Evolutionary conservation across 2,888 invertebrate genomes (phyloP), one percentile per base, ranked within the genome.

Genomic region (Dastarcus helophoroides): DNA sequence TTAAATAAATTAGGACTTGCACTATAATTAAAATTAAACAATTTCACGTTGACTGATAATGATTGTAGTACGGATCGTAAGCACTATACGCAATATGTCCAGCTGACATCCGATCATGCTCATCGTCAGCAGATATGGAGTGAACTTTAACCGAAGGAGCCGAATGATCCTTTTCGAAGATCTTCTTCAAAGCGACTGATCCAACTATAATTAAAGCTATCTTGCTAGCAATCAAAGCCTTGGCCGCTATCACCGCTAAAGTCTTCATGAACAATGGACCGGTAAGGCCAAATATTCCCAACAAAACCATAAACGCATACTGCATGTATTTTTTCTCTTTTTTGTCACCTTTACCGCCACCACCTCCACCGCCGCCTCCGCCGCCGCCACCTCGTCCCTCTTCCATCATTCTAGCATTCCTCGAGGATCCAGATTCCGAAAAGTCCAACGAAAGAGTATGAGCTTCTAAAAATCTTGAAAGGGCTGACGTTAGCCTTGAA

Each of bases 161-260:
- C 39, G 71, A 71, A 37, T 71, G 66, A 42, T 77, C 76, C 40
- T 75, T 73, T 37, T 76, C 73, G 62, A 79, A 78, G 41, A 80
- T 65, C 56, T 79, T 79, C 63, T 78, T 79, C 43, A 79, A 58
- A 12, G 58, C 78, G 45, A 79, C 75, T 35, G 79, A 76, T 31
- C 77, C 73, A 37, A 79, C 75, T 44, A 80, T 78, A 36, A 79
- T 75, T 34, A 80, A 58, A 2, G 79, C 79, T 26, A 79, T 74
- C 55, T 80, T 80, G 54, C 77, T 76, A 42, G 79, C 76, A 38
- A 80, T 70, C 39, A 80, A 63, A 17, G 79, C 78, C 56, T 79
- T 77, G 26, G 75, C 77, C 26, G 79, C 79, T 46, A 79, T 73
- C 14, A 75, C 66, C 31, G 77, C 78, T 40, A 79, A 59, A 14